Conservation (phyloP, 92 coral and sea anemone species). For the Zoanthus solanderi region DNA sequence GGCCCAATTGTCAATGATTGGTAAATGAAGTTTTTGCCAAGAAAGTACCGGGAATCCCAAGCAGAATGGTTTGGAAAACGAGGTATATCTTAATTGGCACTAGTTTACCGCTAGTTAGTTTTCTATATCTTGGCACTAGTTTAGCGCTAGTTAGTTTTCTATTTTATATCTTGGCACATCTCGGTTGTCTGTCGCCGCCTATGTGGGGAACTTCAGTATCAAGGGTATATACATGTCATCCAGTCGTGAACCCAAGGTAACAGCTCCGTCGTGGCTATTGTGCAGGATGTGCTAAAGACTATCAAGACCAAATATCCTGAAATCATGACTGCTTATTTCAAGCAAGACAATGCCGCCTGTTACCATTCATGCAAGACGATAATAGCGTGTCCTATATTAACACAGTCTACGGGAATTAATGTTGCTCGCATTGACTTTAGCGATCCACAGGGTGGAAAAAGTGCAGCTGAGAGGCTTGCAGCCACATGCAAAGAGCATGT, state of each 20-base stretch:
- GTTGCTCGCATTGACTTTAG: constrained; percentile 5
- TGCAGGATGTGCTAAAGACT: constrained; percentile 38
- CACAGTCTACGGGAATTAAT: background rate
- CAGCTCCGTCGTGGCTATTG: background rate
- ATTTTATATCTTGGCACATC: constrained; percentile 1
- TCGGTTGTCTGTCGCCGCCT: constrained; percentile 18
- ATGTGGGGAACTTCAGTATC: constrained; percentile 18
- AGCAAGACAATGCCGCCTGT: constrained; percentile 31
- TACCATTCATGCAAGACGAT: constrained; percentile 14
- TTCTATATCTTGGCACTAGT: too few species aligned
- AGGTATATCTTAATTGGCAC: background rate
- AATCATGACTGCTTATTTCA: background rate
- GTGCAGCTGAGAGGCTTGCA: constrained; percentile 4
- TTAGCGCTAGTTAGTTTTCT: too few species aligned
- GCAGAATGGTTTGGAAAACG: constrained; percentile 25
- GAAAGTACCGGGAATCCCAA: background rate
- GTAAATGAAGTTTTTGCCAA: constrained; percentile 27
- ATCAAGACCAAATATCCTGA: constrained; percentile 18
- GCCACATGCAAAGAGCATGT: background rate
- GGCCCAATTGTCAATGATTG: constrained; percentile 17
- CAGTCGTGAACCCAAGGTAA: constrained; percentile 18
- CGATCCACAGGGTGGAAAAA: constrained; percentile 7
- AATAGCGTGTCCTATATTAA: constrained; percentile 10
- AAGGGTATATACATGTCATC: constrained; percentile 21
- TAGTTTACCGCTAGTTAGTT: too few species aligned